phyloP scores from a whole-genome alignment of 2,113 vertebrate genomes.

The Coracopsis vasa region DNA sequence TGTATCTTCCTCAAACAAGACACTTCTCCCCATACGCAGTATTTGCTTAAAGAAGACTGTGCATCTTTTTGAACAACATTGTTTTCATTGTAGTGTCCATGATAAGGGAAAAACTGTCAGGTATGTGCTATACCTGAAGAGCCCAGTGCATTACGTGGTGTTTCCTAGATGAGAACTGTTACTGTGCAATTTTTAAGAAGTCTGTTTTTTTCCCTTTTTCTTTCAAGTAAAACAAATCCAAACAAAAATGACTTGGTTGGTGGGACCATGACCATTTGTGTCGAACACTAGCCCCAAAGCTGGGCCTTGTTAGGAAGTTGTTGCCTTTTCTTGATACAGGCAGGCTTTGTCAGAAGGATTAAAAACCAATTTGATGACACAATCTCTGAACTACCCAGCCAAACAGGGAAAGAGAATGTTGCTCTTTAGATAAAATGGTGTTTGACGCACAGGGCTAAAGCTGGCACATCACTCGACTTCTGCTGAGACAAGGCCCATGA shows the following conservation, averaged over 20 bases:
- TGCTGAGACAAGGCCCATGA: background rate
- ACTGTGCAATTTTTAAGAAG: background rate
- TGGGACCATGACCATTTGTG: background rate
- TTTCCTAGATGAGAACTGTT: background rate
- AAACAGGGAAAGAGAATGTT: background rate
- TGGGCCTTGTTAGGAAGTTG: background rate
- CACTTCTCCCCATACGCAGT: background rate
- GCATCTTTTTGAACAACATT: background rate
- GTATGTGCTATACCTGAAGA: rapidly evolving
- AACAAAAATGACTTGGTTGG: background rate
- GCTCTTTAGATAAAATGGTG: background rate
- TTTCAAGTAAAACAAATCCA: background rate
- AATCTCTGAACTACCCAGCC: background rate
- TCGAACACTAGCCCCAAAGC: background rate
- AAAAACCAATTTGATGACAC: background rate
- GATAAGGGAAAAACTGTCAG: background rate
- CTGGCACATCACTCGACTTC: background rate
- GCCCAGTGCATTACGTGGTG: rapidly evolving
- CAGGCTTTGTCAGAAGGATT: background rate
- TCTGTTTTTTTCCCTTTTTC: background rate
- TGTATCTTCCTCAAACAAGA: background rate
- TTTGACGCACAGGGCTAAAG: background rate
- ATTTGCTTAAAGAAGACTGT: background rate
- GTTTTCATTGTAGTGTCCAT: background rate
- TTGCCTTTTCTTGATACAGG: rapidly evolving